Base-by-base conservation (phyloP, 2,113 vertebrate genomes). In the Python bivittatus region DNA sequence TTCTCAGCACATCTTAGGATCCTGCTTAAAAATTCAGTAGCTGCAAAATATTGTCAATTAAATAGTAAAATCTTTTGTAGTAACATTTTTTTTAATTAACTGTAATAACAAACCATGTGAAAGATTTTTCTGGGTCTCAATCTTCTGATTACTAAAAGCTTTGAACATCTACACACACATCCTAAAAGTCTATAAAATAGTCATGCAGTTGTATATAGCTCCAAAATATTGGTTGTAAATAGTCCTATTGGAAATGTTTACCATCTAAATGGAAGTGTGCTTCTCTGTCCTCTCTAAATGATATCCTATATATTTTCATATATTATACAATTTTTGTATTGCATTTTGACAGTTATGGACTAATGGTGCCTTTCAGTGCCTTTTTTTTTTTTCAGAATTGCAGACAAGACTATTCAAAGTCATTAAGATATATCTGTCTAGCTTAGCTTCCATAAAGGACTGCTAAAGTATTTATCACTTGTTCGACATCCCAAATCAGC, bases 381-480 rank as follows among this genome's bases (percentile, higher is more conserved):
- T n/a, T 64, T 56, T 57, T 84, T 29, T 38, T 64, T 25, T 11
- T 44, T 38, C 33, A 88, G 33, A 61, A 93, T 48, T 0, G 4
- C 38, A 85, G 84, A 48, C 60, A 89, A 88, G 68, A 88, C 61
- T n/a, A 88, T 84, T 91, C 84, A 88, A 42, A 88, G 48, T 52
- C 54, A 84, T 93, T 91, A 91, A 93, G 68, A 88, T 48, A 88
- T 91, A 91, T 91, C 84, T 93, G 89, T 84, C 86, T 88, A 86
- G 64, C 86, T 61, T 29, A 88, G 86, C 57, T 84, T 84, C 90
- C 42, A 61, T 54, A 88, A 84, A 88, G 33, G 92, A 88, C 61
- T 88, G 86, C 68, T 91, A 84, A 91, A 84, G 91, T 92, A 88
- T 92, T 92, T 89, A 89, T 92, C 79, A 89, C 85, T 91, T 91